Conservation (phyloP, 1,140 invertebrate species). For the Apis dorsata region DNA sequence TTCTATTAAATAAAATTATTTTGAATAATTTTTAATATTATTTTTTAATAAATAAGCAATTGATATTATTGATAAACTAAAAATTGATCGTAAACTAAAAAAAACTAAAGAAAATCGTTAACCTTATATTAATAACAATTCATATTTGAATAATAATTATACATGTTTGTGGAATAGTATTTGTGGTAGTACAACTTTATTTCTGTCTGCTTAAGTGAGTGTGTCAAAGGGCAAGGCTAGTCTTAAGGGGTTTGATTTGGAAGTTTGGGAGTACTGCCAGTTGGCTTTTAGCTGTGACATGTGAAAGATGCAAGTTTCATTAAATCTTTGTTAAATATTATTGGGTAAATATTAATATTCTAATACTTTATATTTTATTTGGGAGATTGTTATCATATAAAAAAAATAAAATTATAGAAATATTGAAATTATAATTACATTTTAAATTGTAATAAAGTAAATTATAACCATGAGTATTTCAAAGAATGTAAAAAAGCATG, state of each 20-base stretch:
- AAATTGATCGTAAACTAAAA: neutral
- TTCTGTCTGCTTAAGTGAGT: slow-evolving; percentile 68
- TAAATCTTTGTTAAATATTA: slow-evolving; percentile 22
- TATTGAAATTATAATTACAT: neutral
- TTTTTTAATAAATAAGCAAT: neutral
- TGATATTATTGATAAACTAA: neutral
- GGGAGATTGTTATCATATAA: neutral
- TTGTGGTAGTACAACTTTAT: slow-evolving; percentile 60
- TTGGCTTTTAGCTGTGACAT: slow-evolving; percentile 68
- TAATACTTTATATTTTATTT: neutral
- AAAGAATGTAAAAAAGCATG: slow-evolving; percentile 90
- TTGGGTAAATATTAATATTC: slow-evolving; percentile 15
- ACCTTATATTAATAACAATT: slow-evolving; percentile 1
- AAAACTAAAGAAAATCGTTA: neutral
- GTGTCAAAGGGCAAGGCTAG: slow-evolving; percentile 80
- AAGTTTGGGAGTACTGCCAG: slow-evolving; percentile 75
- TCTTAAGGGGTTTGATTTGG: slow-evolving; percentile 58
- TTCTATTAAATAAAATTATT: neutral
- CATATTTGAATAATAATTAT: slow-evolving; percentile 58
- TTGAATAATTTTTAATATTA: neutral
- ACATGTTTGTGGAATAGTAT: slow-evolving; percentile 20
- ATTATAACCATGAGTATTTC: slow-evolving; percentile 79
- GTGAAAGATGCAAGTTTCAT: slow-evolving; percentile 26
- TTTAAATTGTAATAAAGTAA: slow-evolving; percentile 7
- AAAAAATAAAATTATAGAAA: neutral